A percentile compares a stretch with the other conserved stretches of the same genome.
Evolutionary conservation across 2,797 vertebrate species (phyloP).

Genomic region (Silurus lanzhouensis): DNA sequence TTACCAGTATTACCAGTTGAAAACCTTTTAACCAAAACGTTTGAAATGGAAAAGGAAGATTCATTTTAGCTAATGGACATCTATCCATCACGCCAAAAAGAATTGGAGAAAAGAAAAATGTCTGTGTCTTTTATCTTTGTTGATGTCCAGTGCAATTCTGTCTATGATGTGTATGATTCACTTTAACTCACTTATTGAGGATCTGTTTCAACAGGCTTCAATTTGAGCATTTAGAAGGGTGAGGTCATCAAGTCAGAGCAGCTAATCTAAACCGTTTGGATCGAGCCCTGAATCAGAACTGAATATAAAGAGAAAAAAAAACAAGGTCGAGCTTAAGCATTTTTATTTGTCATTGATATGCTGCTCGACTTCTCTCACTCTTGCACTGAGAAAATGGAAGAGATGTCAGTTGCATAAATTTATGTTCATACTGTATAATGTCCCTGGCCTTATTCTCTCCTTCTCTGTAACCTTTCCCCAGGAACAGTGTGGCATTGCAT

Average conservation of each 20-base stretch:
- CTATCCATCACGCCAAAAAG: conserved; percentile 42
- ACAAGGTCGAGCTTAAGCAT: conserved; percentile 58
- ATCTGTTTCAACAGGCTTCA: background rate
- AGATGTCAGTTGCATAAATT: conserved; percentile 75
- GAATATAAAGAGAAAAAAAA: conserved; percentile 44
- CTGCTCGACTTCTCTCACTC: conserved; percentile 59
- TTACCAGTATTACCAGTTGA: conserved; percentile 34
- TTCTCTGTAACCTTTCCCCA: conserved; percentile 69
- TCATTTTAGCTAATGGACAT: conserved; percentile 55
- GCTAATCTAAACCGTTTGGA: conserved; percentile 44
- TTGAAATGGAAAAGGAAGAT: conserved; percentile 43
- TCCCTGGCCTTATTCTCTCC: conserved; percentile 60
- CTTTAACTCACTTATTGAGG: conserved; percentile 35
- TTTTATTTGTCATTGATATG: conserved; percentile 65
- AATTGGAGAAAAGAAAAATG: conserved; percentile 34
- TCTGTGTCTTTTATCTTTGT: conserved; percentile 49
- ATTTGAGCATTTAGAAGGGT: background rate
- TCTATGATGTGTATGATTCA: conserved; percentile 48
- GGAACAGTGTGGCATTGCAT: conserved; percentile 56
- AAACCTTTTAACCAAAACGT: conserved; percentile 41
- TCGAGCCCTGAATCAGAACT: conserved; percentile 42
- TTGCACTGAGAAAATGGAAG: conserved; percentile 49
- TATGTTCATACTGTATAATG: conserved; percentile 73
- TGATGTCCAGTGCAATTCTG: conserved; percentile 61
- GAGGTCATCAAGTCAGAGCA: background rate